Evolutionary conservation across 2,888 invertebrate genomes (phyloP).

Genomic region (Athripsodes cinereus): DNA sequence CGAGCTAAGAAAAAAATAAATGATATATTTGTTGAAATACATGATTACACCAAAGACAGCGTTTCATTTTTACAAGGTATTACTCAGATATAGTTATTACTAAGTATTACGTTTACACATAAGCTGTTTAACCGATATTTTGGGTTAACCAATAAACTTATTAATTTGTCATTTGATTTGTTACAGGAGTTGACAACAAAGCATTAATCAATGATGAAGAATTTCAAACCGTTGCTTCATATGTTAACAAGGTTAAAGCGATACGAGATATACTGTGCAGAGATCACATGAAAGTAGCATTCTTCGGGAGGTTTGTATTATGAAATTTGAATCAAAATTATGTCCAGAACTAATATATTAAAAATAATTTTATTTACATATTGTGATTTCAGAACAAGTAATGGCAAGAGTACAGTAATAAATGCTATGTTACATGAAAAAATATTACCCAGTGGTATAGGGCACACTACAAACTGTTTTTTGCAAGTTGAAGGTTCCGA

Average conservation of each 20-base stretch:
- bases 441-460: conserved; percentile 96
- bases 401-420: conserved; percentile 98
- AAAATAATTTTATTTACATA: neutral
- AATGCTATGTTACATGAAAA: conserved; percentile 98
- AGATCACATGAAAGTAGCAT: conserved; percentile 97
- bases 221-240: conserved; percentile 69
- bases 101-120: too few species aligned
- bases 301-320: conserved; percentile 55
- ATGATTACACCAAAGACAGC: conserved; percentile 87
- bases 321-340: neutral
- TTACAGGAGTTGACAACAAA: conserved; percentile 46
- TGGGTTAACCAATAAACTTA: too few species aligned
- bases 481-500: conserved; percentile 95
- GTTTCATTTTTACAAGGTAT: conserved; percentile 77
- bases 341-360: neutral
- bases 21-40: conserved; percentile 93
- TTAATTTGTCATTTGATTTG: too few species aligned
- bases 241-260: conserved; percentile 80
- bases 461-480: conserved; percentile 99
- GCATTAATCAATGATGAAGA: conserved; percentile 68
- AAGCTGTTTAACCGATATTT: too few species aligned
- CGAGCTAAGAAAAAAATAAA: conserved; percentile 98
- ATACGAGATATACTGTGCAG: conserved; percentile 92
- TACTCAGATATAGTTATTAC: too few species aligned
- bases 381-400: conserved; percentile 71